phyloP scores from a whole-genome alignment of 2,113 vertebrate genomes.

The Crotalus viridis region DNA sequence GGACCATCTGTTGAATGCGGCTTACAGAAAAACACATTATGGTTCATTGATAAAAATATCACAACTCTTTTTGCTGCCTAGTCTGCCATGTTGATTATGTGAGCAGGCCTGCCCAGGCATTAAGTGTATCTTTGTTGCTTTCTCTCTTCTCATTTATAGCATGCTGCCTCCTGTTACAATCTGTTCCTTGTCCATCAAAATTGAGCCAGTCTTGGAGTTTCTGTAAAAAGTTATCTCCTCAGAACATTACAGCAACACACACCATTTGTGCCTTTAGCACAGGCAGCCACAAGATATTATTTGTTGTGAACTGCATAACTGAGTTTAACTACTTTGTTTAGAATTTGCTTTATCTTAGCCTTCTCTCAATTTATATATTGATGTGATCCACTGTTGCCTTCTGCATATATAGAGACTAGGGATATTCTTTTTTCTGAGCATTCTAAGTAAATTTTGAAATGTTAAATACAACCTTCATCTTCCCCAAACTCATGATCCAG shows the following conservation, averaged over 20 bases:
- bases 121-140: not conserved
- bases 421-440: not conserved
- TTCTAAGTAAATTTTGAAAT: no score
- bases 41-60: no score
- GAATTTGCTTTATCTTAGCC: not conserved
- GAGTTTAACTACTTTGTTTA: not conserved
- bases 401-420: not conserved
- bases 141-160: not conserved
- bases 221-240: slow-evolving; percentile 14
- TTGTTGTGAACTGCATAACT: not conserved
- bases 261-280: not conserved
- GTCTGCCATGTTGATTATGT: not conserved
- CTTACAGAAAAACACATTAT: not conserved
- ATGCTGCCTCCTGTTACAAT: not conserved
- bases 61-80: not conserved
- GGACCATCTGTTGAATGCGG: not conserved
- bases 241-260: not conserved
- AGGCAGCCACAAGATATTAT: slow-evolving; percentile 14
- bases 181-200: slow-evolving; percentile 5
- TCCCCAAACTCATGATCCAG: not conserved
- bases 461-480: not conserved
- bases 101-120: not conserved
- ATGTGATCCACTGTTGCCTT: not conserved
- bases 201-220: not conserved
- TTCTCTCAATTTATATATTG: not conserved